Evolutionary conservation across 2,888 invertebrate species (phyloP).

Genomic region (Arctia plantaginis): DNA sequence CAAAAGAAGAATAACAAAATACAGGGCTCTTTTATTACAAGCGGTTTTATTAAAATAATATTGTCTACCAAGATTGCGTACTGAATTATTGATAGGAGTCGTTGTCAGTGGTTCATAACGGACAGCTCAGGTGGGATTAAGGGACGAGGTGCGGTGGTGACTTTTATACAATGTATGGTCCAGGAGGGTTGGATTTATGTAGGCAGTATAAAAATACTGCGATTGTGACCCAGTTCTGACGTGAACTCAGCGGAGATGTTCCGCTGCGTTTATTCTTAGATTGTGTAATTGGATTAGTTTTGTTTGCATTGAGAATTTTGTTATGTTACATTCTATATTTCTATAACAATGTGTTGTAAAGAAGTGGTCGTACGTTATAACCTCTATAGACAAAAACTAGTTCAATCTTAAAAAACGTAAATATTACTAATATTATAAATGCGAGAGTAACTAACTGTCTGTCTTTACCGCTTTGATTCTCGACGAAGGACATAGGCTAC

Average conservation of each 20-base stretch:
- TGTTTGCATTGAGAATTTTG: conserved; percentile 8
- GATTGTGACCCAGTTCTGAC: conserved; percentile 23
- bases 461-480: no score
- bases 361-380: no score
- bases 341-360: no score
- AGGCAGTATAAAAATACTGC: conserved; percentile 34
- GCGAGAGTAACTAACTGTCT: no score
- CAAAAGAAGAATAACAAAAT: neutral
- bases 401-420: neutral
- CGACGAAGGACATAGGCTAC: no score
- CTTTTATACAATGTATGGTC: conserved; percentile 22
- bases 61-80: conserved; percentile 50
- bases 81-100: conserved; percentile 50
- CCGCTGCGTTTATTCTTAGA: conserved; percentile 24
- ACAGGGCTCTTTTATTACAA: conserved; percentile 2
- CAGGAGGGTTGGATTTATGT: conserved; percentile 33
- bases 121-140: conserved; percentile 24
- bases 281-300: conserved; percentile 44
- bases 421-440: no score
- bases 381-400: neutral
- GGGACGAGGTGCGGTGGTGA: conserved; percentile 23
- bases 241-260: conserved; percentile 3
- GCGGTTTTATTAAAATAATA: conserved; percentile 30
- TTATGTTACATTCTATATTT: neutral
- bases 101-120: conserved; percentile 20